Evolutionary conservation across 2,888 invertebrate genomes (phyloP).

Genomic region (Idaea biselata): DNA sequence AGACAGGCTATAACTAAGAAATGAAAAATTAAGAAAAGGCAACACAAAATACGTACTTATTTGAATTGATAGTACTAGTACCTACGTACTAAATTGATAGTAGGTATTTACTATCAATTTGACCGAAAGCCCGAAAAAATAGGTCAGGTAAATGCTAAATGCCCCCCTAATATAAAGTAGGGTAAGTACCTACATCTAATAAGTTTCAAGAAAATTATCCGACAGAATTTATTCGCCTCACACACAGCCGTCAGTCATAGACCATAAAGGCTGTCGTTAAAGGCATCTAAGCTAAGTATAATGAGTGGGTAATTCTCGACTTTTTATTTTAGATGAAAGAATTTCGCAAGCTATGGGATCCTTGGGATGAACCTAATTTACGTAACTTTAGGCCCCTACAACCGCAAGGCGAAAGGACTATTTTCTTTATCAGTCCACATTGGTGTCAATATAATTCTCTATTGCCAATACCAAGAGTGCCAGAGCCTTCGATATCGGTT

Average conservation of each 20-base stretch:
- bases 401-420: slow-evolving; percentile 55
- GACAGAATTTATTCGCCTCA: not conserved
- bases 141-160: too few relatives aligned
- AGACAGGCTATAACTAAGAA: too few relatives aligned
- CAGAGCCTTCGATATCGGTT: slow-evolving; percentile 57
- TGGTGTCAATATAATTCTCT: slow-evolving; percentile 73
- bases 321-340: slow-evolving; percentile 66
- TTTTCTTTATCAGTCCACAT: slow-evolving; percentile 80
- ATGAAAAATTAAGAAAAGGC: too few relatives aligned
- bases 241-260: not conserved
- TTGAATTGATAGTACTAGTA: too few relatives aligned
- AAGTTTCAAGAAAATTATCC: not conserved
- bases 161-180: too few relatives aligned
- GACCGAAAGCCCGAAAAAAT: too few relatives aligned
- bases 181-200: too few relatives aligned
- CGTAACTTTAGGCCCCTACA: slow-evolving; percentile 78
- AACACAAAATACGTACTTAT: too few relatives aligned
- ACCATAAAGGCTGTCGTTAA: not conserved
- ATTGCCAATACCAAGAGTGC: slow-evolving; percentile 61
- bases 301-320: not conserved
- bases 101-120: too few relatives aligned
- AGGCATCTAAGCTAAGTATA: not conserved
- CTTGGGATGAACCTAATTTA: slow-evolving; percentile 71
- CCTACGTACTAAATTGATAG: too few relatives aligned
- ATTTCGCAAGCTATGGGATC: slow-evolving; percentile 77